Evolutionary conservation across 2,113 vertebrate species (phyloP).

Genomic region (Sphyrna mokarran): DNA sequence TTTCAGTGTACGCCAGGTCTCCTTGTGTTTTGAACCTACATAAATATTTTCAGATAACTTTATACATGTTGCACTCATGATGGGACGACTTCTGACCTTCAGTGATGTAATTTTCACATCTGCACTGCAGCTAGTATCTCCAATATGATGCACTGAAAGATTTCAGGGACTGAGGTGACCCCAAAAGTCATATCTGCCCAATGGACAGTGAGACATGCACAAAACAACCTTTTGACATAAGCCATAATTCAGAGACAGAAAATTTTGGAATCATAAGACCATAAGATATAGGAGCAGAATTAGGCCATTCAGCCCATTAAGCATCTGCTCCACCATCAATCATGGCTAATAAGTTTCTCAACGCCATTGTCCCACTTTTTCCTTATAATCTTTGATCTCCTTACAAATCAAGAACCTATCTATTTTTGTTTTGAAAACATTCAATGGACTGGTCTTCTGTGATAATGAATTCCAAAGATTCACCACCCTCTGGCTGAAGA

Average conservation of each 20-base stretch:
- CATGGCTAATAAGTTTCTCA: no score
- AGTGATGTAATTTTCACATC: neutral
- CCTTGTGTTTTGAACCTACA: neutral
- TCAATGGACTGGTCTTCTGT: no score
- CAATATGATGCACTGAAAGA: neutral
- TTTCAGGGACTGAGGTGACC: neutral
- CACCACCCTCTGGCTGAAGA: no score
- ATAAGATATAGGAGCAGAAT: no score
- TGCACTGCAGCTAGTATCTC: neutral
- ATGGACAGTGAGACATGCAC: neutral
- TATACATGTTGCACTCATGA: neutral
- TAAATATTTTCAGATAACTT: neutral
- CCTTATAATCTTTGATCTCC: no score
- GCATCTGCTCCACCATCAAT: no score
- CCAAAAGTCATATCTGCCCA: neutral
- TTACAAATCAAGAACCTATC: no score
- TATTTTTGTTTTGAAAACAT: no score
- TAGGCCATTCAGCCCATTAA: no score
- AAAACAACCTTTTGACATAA: neutral
- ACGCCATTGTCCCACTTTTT: no score
- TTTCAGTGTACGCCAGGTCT: neutral
- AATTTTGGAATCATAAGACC: neutral
- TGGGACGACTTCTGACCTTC: neutral
- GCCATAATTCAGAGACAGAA: neutral
- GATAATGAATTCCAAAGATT: no score